Evolutionary conservation across 1,140 invertebrate genomes (phyloP).

Genomic region (Bacillus rossius): DNA sequence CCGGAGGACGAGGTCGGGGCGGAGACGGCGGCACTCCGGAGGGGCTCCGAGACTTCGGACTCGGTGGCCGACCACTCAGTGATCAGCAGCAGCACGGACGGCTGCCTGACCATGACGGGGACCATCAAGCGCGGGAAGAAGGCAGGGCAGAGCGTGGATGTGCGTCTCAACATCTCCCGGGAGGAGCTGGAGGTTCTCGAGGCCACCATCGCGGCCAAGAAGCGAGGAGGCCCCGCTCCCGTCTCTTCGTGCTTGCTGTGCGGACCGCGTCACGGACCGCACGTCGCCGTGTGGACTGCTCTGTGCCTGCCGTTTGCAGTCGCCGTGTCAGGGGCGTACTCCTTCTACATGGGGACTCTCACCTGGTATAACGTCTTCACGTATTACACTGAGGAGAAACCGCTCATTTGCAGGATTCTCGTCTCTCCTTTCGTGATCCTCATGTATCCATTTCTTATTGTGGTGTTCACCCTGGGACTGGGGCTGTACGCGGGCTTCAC

Average conservation of each 20-base stretch:
- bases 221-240: conserved; percentile 20
- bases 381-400: conserved; percentile 62
- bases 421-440: conserved; percentile 63
- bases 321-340: conserved; percentile 55
- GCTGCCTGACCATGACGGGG: conserved; percentile 56
- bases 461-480: conserved; percentile 56
- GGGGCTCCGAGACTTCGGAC: conserved; percentile 28
- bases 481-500: conserved; percentile 60
- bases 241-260: background rate
- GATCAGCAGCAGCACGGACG: conserved; percentile 24
- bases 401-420: conserved; percentile 51
- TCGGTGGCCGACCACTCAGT: conserved; percentile 25
- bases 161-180: conserved; percentile 60
- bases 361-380: conserved; percentile 73
- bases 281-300: conserved; percentile 59
- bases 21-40: conserved; percentile 26
- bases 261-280: conserved; percentile 48
- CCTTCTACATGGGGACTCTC: conserved; percentile 68
- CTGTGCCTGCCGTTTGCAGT: conserved; percentile 60
- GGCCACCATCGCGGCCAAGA: conserved; percentile 53
- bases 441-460: conserved; percentile 63
- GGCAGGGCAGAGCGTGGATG: conserved; percentile 64
- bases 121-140: conserved; percentile 67
- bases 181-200: conserved; percentile 63
- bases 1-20: conserved; percentile 13